phyloP scores from a whole-genome alignment of 92 coral and sea anemone species.

The Pocillopora meandrina region DNA sequence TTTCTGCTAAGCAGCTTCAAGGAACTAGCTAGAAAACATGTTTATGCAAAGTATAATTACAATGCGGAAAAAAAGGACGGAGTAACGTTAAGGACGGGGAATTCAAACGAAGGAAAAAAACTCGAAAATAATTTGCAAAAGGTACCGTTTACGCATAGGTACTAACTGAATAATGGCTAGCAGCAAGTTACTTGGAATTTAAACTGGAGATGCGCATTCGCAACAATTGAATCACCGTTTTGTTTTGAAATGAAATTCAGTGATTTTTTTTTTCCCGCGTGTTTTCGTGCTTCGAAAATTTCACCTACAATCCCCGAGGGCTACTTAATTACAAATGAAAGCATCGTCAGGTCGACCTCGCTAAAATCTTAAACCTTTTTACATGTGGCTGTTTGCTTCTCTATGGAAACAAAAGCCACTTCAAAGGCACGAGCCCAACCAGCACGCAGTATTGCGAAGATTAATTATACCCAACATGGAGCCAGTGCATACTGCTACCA shows the following conservation, averaged over 20 bases:
- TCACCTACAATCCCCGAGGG: background rate
- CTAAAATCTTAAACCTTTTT: background rate
- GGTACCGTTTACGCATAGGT: background rate
- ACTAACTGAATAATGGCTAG: background rate
- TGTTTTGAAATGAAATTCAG: constrained; percentile 11
- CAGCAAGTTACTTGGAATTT: background rate
- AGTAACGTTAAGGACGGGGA: background rate
- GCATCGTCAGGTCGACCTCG: background rate
- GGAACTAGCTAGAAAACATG: background rate
- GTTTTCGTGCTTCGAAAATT: background rate
- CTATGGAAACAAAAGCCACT: constrained; percentile 29
- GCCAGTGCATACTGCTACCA: background rate
- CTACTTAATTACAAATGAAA: background rate
- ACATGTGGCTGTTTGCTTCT: background rate
- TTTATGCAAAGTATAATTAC: background rate
- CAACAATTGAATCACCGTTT: constrained; percentile 16
- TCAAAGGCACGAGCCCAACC: constrained; percentile 8
- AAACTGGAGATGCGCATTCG: constrained; percentile 1
- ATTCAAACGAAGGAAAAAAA: background rate
- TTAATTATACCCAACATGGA: background rate
- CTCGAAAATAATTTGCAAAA: background rate
- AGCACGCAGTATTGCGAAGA: background rate
- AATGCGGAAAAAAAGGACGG: constrained; percentile 17
- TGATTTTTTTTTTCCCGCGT: constrained; percentile 7
- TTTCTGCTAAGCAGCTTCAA: background rate